These are phyloP conservation scores for Hydrolagus colliei DNA, from an alignment of 2,797 vertebrate species.

Conservation along the genomic window DNA sequence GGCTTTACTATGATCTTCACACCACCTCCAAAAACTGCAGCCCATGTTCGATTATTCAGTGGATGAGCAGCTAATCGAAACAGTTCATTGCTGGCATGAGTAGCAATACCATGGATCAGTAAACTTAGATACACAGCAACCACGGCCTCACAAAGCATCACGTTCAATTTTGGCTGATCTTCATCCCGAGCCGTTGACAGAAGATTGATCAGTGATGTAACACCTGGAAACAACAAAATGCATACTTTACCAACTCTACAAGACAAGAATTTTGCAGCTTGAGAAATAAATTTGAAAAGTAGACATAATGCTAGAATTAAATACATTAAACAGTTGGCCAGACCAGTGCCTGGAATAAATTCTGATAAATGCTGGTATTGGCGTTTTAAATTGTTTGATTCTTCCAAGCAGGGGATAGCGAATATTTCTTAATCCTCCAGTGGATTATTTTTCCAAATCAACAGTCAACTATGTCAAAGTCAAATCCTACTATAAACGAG, in stretches of 20 bases:
- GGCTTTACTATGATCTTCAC: conserved; percentile 86
- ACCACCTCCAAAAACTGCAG: conserved; percentile 89
- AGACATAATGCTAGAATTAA: too few species aligned
- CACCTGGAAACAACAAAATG: conserved; percentile 59
- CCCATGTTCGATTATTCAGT: conserved; percentile 91
- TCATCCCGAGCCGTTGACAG: conserved; percentile 81
- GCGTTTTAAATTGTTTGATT: too few species aligned
- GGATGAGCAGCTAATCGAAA: conserved; percentile 93
- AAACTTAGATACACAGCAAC: conserved; percentile 89
- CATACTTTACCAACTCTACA: neutral
- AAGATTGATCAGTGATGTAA: conserved; percentile 87
- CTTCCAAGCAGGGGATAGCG: too few species aligned
- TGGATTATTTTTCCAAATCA: too few species aligned
- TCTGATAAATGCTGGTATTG: too few species aligned
- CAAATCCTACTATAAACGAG: too few species aligned
- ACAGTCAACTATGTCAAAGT: too few species aligned
- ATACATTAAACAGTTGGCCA: too few species aligned
- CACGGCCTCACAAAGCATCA: conserved; percentile 87
- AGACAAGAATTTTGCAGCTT: neutral
- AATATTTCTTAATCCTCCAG: too few species aligned
- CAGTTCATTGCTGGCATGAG: conserved; percentile 82
- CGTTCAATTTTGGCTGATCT: conserved; percentile 82
- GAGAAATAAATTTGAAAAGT: neutral
- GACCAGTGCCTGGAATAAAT: too few species aligned
- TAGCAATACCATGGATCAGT: conserved; percentile 87